A percentile compares a stretch with the other conserved stretches of the same genome.
Evolutionary conservation across 2,888 invertebrate species (phyloP).

Genomic region (Mycalesis mineus): DNA sequence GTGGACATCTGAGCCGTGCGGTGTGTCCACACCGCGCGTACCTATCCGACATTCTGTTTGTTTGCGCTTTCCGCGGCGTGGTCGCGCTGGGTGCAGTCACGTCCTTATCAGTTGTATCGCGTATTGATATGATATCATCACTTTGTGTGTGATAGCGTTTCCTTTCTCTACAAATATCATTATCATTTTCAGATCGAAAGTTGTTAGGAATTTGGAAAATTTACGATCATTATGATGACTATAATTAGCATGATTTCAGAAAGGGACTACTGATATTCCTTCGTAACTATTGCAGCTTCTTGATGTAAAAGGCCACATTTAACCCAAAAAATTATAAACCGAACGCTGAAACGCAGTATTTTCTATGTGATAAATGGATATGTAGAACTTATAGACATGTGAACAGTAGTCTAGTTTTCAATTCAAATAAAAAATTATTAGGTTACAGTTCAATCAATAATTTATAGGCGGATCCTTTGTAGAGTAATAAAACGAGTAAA

Average conservation of each 20-base stretch:
- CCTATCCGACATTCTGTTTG: slow-evolving; percentile 32
- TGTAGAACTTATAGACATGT: background rate
- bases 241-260: too few relatives aligned
- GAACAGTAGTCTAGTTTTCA: background rate
- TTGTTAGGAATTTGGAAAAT: background rate
- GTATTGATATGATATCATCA: slow-evolving; percentile 13
- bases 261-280: too few relatives aligned
- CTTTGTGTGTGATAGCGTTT: slow-evolving; percentile 9
- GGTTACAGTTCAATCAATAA: background rate
- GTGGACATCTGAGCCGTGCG: slow-evolving; percentile 52
- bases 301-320: too few relatives aligned
- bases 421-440: background rate
- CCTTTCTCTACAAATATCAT: slow-evolving; percentile 1
- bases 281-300: too few relatives aligned
- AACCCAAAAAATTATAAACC: too few relatives aligned
- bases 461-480: background rate
- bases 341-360: too few relatives aligned
- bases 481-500: background rate
- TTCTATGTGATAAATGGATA: too few relatives aligned
- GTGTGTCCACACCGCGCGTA: slow-evolving; percentile 28
- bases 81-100: slow-evolving; percentile 1
- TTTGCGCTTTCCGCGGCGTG: slow-evolving; percentile 15
- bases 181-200: background rate
- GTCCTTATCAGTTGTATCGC: slow-evolving; percentile 13
- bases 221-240: too few relatives aligned